Evolutionary conservation across 2,888 invertebrate genomes (phyloP).

Genomic region (Nemapogon koenigi): DNA sequence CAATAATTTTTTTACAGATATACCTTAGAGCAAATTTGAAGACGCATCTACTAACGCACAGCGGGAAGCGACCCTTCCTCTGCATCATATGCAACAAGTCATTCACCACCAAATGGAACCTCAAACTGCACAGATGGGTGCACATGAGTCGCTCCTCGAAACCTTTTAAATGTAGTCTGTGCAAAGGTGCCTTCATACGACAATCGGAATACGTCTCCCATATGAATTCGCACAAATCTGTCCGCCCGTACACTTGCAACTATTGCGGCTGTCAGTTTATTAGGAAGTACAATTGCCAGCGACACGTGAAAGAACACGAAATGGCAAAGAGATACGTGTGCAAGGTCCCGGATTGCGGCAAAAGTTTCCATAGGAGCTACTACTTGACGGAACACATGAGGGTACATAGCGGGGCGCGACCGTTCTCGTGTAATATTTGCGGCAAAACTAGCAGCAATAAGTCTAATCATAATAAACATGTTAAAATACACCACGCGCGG

Average conservation of each 20-base stretch:
- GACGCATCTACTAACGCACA: constrained; percentile 81
- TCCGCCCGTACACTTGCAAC: constrained; percentile 87
- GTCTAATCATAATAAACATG: constrained; percentile 90
- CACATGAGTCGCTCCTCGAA: constrained; percentile 84
- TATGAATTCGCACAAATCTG: constrained; percentile 84
- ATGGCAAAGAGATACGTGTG: constrained; percentile 80
- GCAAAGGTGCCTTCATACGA: constrained; percentile 85
- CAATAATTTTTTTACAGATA: constrained; percentile 48
- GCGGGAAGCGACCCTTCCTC: constrained; percentile 75
- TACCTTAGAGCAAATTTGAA: constrained; percentile 78
- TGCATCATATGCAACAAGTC: constrained; percentile 85
- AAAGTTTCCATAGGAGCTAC: constrained; percentile 85
- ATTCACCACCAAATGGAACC: constrained; percentile 90
- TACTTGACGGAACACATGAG: constrained; percentile 88
- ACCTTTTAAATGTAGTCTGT: constrained; percentile 84
- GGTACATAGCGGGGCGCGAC: constrained; percentile 81
- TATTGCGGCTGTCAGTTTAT: constrained; percentile 90
- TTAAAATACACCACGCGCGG: constrained; percentile 87
- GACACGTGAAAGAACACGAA: constrained; percentile 84
- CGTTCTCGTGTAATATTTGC: constrained; percentile 86
- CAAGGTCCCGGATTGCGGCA: constrained; percentile 75
- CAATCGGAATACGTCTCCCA: constrained; percentile 82
- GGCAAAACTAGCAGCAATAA: constrained; percentile 89
- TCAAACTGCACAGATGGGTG: constrained; percentile 88
- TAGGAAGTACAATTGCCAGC: constrained; percentile 85